A percentile compares a stretch with the other conserved stretches of the same genome.
Conservation (phyloP, 2,113 vertebrate genomes). For the Cyprinodon tularosa region DNA sequence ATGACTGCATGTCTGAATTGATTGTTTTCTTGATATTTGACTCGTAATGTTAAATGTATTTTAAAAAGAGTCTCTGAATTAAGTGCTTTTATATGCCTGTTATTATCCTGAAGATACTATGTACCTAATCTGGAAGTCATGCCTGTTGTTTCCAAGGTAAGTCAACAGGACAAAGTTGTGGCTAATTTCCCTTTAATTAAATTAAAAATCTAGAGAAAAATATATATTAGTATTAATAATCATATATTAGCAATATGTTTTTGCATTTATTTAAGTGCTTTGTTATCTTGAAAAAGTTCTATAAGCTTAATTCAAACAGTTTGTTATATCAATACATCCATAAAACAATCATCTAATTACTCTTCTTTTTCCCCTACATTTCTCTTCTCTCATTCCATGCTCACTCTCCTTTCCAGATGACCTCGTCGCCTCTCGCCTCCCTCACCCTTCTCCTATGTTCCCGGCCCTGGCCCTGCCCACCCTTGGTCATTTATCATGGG, state of each 20-base stretch:
- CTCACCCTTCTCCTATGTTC: slow-evolving; percentile 64
- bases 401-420: slow-evolving; percentile 42
- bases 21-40: neutral
- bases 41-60: too few relatives aligned
- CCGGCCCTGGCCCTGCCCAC: slow-evolving; percentile 53
- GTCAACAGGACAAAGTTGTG: neutral
- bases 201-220: neutral
- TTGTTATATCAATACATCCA: neutral
- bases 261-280: neutral
- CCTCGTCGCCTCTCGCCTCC: slow-evolving; percentile 43
- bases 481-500: slow-evolving; percentile 97
- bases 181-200: neutral
- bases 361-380: slow-evolving; percentile 3
- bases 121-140: neutral
- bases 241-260: too few relatives aligned
- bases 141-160: neutral
- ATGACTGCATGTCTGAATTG: neutral
- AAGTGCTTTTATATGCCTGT: neutral
- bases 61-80: neutral
- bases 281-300: neutral
- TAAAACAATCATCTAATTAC: neutral
- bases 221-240: too few relatives aligned
- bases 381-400: slow-evolving; percentile 34
- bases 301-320: neutral
- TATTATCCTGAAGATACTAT: neutral